phyloP scores from a whole-genome alignment of 2,888 invertebrate genomes.

The Caenorhabditis afra region DNA sequence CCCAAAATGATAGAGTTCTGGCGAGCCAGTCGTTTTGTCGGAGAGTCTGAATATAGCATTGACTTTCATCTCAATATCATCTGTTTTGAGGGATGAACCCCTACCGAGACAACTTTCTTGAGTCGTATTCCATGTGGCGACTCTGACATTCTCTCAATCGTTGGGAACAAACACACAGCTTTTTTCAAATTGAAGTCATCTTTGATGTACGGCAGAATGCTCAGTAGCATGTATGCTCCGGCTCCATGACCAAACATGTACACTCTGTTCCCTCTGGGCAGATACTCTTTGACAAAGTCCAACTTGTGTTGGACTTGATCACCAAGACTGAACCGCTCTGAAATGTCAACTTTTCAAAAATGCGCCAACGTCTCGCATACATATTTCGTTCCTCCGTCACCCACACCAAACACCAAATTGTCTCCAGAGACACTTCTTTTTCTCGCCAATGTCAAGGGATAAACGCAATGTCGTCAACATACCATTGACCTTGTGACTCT shows the following conservation, averaged over 20 bases:
- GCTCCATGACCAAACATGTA: constrained; percentile 76
- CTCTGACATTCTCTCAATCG: constrained; percentile 73
- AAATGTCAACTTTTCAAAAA: constrained; percentile 25
- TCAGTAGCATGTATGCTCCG: constrained; percentile 73
- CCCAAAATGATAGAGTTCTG: constrained; percentile 66
- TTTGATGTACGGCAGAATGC: constrained; percentile 71
- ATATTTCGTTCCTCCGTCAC: neutral
- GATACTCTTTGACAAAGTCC: constrained; percentile 72
- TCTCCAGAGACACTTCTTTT: constrained; percentile 4
- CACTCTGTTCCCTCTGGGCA: constrained; percentile 70
- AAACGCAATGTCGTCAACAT: constrained; percentile 23
- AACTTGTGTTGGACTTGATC: constrained; percentile 76
- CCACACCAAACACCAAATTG: constrained; percentile 11
- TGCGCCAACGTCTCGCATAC: neutral
- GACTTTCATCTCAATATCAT: neutral
- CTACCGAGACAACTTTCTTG: constrained; percentile 67
- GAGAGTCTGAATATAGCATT: constrained; percentile 59
- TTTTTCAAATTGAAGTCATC: constrained; percentile 70
- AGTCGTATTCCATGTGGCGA: constrained; percentile 73
- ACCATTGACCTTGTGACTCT: constrained; percentile 66
- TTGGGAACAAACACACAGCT: constrained; percentile 75
- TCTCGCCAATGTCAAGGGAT: neutral
- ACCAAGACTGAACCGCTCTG: constrained; percentile 72
- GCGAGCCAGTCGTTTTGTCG: constrained; percentile 71
- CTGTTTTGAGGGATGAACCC: no score